Percentiles rank a stretch among this genome's conserved stretches.
phyloP scores from a whole-genome alignment of 2,113 vertebrate genomes.

The Argyrosomus japonicus region DNA sequence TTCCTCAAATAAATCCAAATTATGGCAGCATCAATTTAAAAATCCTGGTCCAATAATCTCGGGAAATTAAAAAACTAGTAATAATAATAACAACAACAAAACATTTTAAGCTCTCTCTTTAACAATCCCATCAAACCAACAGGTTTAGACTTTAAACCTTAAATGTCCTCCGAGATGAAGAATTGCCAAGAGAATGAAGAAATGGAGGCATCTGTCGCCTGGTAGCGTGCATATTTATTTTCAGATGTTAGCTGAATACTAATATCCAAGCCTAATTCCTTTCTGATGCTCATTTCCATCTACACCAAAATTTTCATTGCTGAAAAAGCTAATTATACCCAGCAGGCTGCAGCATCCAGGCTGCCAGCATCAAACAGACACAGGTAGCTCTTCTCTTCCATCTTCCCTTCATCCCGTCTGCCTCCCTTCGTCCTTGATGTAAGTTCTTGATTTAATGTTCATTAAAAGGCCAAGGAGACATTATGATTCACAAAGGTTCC shows the following conservation, averaged over 20 bases:
- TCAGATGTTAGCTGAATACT: not conserved
- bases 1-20: not conserved
- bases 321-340: not conserved
- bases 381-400: not conserved
- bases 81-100: not conserved
- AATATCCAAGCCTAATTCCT: not conserved
- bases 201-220: not conserved
- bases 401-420: not conserved
- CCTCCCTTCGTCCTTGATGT: slow-evolving; percentile 25
- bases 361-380: slow-evolving; percentile 8
- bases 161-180: no score
- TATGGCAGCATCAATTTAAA: not conserved
- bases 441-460: not conserved
- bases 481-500: slow-evolving; percentile 25
- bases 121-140: not conserved
- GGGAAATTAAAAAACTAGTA: not conserved
- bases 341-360: not conserved
- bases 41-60: not conserved
- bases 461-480: slow-evolving; percentile 36
- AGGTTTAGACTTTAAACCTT: no score
- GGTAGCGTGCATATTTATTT: slow-evolving; percentile 5
- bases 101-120: not conserved
- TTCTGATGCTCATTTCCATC: slow-evolving; percentile 4
- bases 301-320: not conserved
- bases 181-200: not conserved